These are phyloP conservation scores for Fratercula arctica DNA, from an alignment of 2,797 vertebrate species.

Conservation along the genomic window DNA sequence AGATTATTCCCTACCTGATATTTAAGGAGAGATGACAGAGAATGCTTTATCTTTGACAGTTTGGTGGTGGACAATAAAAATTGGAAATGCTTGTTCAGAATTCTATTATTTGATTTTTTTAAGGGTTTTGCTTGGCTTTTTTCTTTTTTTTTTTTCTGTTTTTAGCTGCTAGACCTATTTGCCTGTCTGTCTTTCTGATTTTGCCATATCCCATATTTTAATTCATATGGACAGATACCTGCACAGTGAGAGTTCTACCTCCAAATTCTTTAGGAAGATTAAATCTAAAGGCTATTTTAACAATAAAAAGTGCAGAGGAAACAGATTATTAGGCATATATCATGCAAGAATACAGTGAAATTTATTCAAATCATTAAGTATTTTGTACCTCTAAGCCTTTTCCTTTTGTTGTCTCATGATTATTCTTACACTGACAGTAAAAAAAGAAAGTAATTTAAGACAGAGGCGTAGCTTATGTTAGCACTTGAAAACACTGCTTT, in stretches of 20 bases:
- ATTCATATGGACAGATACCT: neutral
- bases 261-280: neutral
- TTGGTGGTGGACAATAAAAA: neutral
- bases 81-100: neutral
- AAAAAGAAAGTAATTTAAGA: neutral
- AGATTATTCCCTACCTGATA: neutral
- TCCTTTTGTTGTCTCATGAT: neutral
- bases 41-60: neutral
- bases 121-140: neutral
- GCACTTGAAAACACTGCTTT: neutral
- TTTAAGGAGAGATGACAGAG: neutral
- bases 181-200: neutral
- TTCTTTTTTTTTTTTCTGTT: accelerated
- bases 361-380: neutral
- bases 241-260: neutral
- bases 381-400: neutral
- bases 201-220: neutral
- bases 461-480: neutral
- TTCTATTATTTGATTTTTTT: neutral
- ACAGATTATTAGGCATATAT: neutral
- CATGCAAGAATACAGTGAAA: neutral
- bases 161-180: neutral
- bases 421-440: neutral
- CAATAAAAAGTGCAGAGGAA: neutral
- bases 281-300: neutral